Evolutionary conservation across 2,113 vertebrate species (phyloP).

Genomic region (Holacanthus passer): DNA sequence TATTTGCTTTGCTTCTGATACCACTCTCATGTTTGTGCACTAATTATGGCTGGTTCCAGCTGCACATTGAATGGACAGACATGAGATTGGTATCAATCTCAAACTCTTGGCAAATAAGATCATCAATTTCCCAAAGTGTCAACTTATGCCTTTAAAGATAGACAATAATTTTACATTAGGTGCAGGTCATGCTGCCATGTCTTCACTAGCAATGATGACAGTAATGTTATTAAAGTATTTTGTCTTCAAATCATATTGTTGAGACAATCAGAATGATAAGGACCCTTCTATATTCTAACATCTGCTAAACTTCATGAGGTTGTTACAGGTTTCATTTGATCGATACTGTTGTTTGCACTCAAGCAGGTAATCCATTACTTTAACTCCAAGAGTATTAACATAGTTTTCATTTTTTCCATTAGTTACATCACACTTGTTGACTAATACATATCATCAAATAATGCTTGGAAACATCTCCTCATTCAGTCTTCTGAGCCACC

Average conservation of each 20-base stretch:
- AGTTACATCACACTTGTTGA: slow-evolving; percentile 43
- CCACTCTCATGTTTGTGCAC: no score
- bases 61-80: not conserved
- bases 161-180: not conserved
- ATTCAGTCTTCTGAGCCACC: slow-evolving; percentile 43
- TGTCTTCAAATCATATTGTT: not conserved
- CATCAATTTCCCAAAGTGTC: no score
- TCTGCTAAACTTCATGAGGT: not conserved
- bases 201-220: no score
- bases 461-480: slow-evolving; percentile 40
- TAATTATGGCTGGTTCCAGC: not conserved
- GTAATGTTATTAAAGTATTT: no score
- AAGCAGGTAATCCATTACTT: slow-evolving; percentile 5
- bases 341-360: not conserved
- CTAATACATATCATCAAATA: slow-evolving; percentile 31
- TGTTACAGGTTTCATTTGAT: not conserved
- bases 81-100: no score
- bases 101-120: no score
- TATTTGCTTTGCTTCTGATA: no score
- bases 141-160: not conserved
- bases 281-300: no score
- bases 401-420: slow-evolving; percentile 5
- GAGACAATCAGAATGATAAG: not conserved
- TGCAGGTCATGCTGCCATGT: no score
- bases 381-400: not conserved